phyloP scores from a whole-genome alignment of 2,888 invertebrate species.

The Aporophyla lueneburgensis region DNA sequence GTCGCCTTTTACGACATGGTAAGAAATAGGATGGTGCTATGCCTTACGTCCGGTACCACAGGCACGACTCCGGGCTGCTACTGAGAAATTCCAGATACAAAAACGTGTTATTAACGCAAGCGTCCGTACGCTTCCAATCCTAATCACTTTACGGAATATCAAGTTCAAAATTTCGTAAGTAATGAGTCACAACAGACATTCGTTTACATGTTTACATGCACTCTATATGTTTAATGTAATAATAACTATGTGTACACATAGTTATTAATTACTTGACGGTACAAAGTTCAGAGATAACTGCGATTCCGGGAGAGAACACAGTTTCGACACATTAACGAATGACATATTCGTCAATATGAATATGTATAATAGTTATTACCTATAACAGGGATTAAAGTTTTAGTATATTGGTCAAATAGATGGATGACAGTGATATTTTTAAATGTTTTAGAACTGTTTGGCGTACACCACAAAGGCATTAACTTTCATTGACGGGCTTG shows the following conservation, averaged over 20 bases:
- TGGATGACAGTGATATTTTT: background rate
- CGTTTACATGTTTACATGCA: slow-evolving; percentile 1
- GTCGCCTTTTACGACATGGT: no score
- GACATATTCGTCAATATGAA: background rate
- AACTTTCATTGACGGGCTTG: no score
- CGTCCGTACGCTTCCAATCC: background rate
- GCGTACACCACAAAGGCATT: no score
- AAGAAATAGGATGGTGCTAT: no score
- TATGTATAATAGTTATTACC: background rate
- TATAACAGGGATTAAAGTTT: background rate
- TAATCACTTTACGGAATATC: background rate
- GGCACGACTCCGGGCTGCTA: no score
- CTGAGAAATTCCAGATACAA: no score
- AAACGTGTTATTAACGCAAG: background rate
- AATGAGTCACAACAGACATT: slow-evolving; percentile 29
- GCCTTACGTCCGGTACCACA: no score
- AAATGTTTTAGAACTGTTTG: background rate
- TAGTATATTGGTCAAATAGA: background rate
- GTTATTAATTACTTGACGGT: slow-evolving; percentile 28
- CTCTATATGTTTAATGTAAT: background rate
- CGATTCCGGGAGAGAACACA: slow-evolving; percentile 44
- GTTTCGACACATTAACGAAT: slow-evolving; percentile 3
- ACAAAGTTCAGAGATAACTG: slow-evolving; percentile 62
- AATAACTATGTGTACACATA: background rate
- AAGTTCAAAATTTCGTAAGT: slow-evolving; percentile 1